A percentile compares a stretch with the other conserved stretches of the same genome.
Evolutionary conservation across 2,113 vertebrate species (phyloP).

Genomic region (Oxyruncus cristatus): DNA sequence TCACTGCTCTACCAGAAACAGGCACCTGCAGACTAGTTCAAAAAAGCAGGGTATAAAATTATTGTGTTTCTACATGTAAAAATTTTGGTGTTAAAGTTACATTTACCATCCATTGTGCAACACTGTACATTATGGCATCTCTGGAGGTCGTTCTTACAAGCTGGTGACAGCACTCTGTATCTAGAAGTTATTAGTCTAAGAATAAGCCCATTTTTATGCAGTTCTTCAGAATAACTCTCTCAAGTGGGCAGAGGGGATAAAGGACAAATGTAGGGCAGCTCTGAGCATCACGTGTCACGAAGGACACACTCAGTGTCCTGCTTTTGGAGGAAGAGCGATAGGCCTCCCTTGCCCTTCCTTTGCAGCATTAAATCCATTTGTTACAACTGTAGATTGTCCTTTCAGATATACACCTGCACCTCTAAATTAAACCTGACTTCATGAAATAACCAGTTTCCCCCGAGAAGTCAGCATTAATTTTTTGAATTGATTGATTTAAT

Average conservation of each 20-base stretch:
- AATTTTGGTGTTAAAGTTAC: background rate
- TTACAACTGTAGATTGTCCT: background rate
- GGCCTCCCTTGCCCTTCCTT: background rate
- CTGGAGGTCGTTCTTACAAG: background rate
- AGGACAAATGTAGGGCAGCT: background rate
- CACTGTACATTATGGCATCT: fast-evolving
- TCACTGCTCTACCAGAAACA: background rate
- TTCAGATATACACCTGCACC: background rate
- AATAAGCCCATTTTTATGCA: background rate
- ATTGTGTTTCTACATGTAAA: background rate
- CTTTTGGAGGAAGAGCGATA: background rate
- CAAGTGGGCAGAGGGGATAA: background rate
- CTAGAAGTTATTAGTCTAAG: background rate
- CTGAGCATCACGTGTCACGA: background rate
- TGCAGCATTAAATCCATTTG: background rate
- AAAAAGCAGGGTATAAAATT: background rate
- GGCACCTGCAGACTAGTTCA: background rate
- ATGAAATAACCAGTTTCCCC: background rate
- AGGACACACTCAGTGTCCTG: background rate
- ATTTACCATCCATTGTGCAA: background rate
- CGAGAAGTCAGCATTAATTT: background rate
- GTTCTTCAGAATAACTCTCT: background rate
- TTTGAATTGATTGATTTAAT: background rate
- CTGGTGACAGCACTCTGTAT: background rate
- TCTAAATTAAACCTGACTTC: background rate